A percentile compares a stretch with the other conserved stretches of the same genome.
Evolutionary conservation across 2,113 vertebrate genomes (phyloP).

Genomic region (Ptychochromis oligacanthus): DNA sequence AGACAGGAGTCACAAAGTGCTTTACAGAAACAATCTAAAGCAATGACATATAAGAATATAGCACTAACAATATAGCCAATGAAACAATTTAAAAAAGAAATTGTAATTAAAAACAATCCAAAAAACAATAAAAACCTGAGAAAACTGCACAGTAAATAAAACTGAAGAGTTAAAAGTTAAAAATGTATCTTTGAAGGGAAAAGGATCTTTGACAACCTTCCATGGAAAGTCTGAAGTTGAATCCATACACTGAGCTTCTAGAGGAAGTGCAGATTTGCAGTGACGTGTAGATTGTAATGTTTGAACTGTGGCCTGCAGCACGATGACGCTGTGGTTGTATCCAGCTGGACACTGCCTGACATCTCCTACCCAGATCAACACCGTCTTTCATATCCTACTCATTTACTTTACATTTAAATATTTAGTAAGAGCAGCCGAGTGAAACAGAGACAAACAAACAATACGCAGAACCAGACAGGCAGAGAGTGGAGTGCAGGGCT

Average conservation of each 20-base stretch:
- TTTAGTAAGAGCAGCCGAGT: no score
- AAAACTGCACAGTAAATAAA: no score
- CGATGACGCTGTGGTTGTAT: not conserved
- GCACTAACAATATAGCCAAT: not conserved
- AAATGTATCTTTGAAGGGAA: not conserved
- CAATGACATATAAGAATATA: no score
- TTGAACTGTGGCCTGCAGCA: not conserved
- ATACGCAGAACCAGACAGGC: not conserved
- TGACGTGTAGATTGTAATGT: not conserved
- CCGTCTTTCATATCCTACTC: not conserved
- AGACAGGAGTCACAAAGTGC: not conserved
- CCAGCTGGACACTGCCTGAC: not conserved
- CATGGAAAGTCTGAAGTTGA: not conserved
- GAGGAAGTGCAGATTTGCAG: not conserved
- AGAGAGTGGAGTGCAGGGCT: not conserved
- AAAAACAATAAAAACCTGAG: no score
- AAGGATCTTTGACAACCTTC: no score
- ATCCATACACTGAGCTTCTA: rapidly evolving
- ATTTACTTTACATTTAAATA: no score
- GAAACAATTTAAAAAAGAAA: not conserved
- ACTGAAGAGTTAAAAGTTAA: not conserved
- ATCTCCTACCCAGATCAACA: not conserved
- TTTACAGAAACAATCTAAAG: no score
- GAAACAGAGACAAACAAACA: not conserved
- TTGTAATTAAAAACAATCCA: no score